A percentile compares a stretch with the other conserved stretches of the same genome.
phyloP scores from a whole-genome alignment of 1,140 invertebrate species.

The Pseudoatta argentina region DNA sequence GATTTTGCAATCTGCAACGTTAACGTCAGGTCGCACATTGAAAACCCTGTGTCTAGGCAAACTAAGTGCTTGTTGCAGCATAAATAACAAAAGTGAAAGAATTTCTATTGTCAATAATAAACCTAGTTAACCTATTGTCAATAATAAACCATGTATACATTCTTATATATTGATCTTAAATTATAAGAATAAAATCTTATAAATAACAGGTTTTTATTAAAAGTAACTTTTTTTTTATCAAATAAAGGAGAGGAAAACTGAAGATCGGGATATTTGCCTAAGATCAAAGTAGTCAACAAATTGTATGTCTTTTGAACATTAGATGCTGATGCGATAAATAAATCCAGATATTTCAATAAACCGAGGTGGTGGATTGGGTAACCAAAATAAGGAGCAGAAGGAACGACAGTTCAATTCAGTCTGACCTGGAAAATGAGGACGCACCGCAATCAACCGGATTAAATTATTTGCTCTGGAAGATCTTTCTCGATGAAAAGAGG shows the following conservation, averaged over 20 bases:
- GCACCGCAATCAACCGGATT: slow-evolving; percentile 39
- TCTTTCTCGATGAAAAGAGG: not conserved
- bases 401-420: slow-evolving; percentile 48
- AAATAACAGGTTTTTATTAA: not conserved
- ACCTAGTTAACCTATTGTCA: not conserved
- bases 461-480: slow-evolving; percentile 42
- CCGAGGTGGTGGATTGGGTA: not conserved
- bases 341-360: slow-evolving; percentile 11
- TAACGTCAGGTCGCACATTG: slow-evolving; percentile 29
- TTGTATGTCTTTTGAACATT: not conserved
- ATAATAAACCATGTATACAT: not conserved
- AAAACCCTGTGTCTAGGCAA: not conserved
- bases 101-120: not conserved
- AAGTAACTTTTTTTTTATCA: not conserved
- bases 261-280: not conserved
- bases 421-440: slow-evolving; percentile 50
- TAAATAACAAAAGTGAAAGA: not conserved
- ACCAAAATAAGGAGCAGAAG: slow-evolving; percentile 30
- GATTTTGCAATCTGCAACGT: slow-evolving; percentile 85
- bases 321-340: slow-evolving; percentile 13
- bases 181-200: not conserved
- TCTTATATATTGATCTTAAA: not conserved
- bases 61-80: not conserved
- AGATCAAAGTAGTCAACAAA: not conserved
- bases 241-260: not conserved